phyloP scores from a whole-genome alignment of 1,140 invertebrate species.

The Pseudomyrmex cubaensis region DNA sequence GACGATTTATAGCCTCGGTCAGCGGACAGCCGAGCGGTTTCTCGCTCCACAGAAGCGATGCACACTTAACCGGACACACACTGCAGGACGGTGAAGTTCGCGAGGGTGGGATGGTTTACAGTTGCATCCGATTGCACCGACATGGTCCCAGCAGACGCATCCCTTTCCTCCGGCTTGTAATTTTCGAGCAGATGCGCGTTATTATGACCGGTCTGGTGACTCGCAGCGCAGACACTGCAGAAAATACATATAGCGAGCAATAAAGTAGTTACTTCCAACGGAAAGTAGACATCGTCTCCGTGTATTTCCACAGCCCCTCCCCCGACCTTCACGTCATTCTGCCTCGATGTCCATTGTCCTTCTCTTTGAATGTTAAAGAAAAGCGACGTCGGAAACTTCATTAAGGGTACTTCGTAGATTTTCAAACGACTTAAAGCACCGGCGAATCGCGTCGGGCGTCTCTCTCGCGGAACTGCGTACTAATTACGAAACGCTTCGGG shows the following conservation, averaged over 20 bases:
- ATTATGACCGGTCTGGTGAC: conserved; percentile 10
- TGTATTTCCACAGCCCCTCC: background rate
- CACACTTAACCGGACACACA: conserved; percentile 63
- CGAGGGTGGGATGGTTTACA: background rate
- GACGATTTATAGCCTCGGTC: conserved; percentile 47
- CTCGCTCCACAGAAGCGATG: conserved; percentile 34
- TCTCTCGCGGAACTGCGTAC: conserved; percentile 48
- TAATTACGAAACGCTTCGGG: conserved; percentile 55
- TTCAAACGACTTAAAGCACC: conserved; percentile 56
- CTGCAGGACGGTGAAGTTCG: conserved; percentile 49
- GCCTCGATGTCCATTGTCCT: conserved; percentile 33
- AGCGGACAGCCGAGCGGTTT: conserved; percentile 43
- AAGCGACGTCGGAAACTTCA: conserved; percentile 44
- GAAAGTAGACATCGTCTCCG: background rate
- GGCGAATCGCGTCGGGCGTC: conserved; percentile 36
- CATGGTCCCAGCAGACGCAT: conserved; percentile 8
- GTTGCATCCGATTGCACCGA: conserved; percentile 26
- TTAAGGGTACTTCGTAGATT: conserved; percentile 58
- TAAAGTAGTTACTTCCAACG: background rate
- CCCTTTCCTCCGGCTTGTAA: conserved; percentile 51
- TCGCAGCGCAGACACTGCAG: conserved; percentile 1
- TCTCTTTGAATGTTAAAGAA: conserved; percentile 37
- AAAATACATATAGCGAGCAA: background rate
- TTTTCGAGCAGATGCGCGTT: conserved; percentile 51
- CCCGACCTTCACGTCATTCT: background rate